Evolutionary conservation across 2,113 vertebrate genomes (phyloP).

Genomic region (Sapajus apella): DNA sequence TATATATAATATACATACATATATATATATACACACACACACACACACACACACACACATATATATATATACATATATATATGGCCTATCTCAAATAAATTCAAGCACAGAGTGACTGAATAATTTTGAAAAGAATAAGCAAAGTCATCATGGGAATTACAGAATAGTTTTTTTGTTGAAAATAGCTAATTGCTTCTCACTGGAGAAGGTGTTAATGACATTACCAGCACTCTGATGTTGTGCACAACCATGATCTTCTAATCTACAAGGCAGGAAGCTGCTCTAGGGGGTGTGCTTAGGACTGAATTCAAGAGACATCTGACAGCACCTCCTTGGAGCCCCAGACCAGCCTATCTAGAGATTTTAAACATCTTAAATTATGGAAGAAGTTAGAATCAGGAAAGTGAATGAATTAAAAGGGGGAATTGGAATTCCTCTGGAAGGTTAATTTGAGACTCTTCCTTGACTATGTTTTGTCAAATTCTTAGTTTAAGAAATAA

Average conservation of each 20-base stretch:
- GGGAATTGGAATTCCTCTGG: constrained; percentile 1
- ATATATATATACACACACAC: too few relatives aligned
- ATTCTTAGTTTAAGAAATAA: constrained; percentile 8
- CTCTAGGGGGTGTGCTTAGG: background rate
- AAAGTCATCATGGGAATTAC: background rate
- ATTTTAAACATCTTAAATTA: constrained; percentile 40
- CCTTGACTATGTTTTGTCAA: background rate
- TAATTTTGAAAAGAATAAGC: background rate
- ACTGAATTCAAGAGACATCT: background rate
- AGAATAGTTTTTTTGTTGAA: constrained; percentile 34
- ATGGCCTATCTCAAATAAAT: background rate
- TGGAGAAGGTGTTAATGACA: background rate
- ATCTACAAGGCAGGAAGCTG: background rate
- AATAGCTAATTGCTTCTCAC: background rate
- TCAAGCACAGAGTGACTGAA: constrained; percentile 1
- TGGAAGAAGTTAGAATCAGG: background rate
- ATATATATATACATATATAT: too few relatives aligned
- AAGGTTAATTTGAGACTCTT: constrained; percentile 39
- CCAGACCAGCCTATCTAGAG: background rate
- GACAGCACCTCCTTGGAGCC: constrained; percentile 6
- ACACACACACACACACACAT: too few relatives aligned
- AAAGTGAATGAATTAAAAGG: constrained; percentile 20
- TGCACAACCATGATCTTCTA: background rate
- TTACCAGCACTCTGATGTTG: background rate
- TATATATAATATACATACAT: too few relatives aligned